Percentiles rank a stretch among this genome's conserved stretches.
phyloP scores from a whole-genome alignment of 2,113 vertebrate genomes.

The Eira barbara region DNA sequence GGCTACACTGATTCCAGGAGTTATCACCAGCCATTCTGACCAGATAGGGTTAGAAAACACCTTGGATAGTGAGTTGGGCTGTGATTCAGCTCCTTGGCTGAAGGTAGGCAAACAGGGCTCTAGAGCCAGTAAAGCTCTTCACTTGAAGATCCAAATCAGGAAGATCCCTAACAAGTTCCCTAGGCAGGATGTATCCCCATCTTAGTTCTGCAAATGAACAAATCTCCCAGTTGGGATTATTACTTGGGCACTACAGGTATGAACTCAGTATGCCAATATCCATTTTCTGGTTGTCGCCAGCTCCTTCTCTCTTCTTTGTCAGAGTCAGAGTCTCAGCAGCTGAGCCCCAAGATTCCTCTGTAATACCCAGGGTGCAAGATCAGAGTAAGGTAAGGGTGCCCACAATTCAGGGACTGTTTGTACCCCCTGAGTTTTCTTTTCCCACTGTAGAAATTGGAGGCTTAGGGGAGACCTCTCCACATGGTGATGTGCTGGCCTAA shows the following conservation, averaged over 20 bases:
- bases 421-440: neutral
- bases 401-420: neutral
- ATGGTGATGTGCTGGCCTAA: neutral
- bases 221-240: neutral
- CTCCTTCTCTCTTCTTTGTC: neutral
- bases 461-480: neutral
- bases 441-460: neutral
- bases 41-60: neutral
- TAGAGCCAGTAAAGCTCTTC: neutral
- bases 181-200: neutral
- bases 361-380: neutral
- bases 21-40: neutral
- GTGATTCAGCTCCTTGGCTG: neutral
- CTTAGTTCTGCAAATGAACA: neutral
- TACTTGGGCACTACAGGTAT: neutral
- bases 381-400: neutral
- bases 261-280: neutral
- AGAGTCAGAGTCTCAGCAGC: neutral
- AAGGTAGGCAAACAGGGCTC: neutral
- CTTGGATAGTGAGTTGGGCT: neutral
- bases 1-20: neutral
- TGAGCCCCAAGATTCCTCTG: neutral
- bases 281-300: neutral
- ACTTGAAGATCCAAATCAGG: neutral
- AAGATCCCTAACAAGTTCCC: neutral